Evolutionary conservation across 2,888 invertebrate genomes (phyloP).

Genomic region (Leptinotarsa haldemani): DNA sequence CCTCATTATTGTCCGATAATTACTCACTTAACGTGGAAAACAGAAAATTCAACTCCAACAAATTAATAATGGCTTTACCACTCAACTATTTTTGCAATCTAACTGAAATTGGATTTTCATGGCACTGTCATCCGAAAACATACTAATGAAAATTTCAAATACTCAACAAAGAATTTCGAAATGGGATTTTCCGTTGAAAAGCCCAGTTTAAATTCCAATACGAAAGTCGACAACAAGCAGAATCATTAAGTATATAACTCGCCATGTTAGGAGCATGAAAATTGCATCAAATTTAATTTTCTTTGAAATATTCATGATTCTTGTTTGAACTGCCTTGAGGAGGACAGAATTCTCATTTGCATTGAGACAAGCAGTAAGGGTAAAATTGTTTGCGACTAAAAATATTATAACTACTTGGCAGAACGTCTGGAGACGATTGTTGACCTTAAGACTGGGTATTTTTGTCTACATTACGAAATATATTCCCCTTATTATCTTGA

Average conservation of each 20-base stretch:
- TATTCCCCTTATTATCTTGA: slow-evolving; percentile 30
- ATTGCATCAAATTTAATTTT: slow-evolving; percentile 16
- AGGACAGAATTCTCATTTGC: slow-evolving; percentile 18
- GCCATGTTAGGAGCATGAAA: slow-evolving; percentile 10
- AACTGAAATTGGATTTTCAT: not conserved
- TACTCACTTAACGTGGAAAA: too few relatives aligned
- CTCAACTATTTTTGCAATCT: not conserved
- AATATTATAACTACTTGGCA: slow-evolving; percentile 34
- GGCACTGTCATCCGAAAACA: not conserved
- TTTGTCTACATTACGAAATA: slow-evolving; percentile 32
- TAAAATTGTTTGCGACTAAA: slow-evolving; percentile 30
- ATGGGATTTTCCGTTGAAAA: slow-evolving; percentile 8
- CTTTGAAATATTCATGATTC: slow-evolving; percentile 10
- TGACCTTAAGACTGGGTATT: slow-evolving; percentile 32
- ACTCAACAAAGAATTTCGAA: not conserved
- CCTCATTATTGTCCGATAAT: too few relatives aligned
- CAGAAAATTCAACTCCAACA: too few relatives aligned
- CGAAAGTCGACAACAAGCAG: slow-evolving; percentile 4
- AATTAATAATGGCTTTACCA: not conserved
- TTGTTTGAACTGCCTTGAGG: slow-evolving; percentile 12
- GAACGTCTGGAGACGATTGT: slow-evolving; percentile 32
- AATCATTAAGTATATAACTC: slow-evolving; percentile 2
- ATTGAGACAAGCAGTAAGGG: slow-evolving; percentile 29
- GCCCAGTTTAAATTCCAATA: not conserved
- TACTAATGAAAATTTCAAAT: not conserved